A percentile compares a stretch with the other conserved stretches of the same genome.
Conservation (phyloP, 2,888 invertebrate species). For the Mythimna ferrago region DNA sequence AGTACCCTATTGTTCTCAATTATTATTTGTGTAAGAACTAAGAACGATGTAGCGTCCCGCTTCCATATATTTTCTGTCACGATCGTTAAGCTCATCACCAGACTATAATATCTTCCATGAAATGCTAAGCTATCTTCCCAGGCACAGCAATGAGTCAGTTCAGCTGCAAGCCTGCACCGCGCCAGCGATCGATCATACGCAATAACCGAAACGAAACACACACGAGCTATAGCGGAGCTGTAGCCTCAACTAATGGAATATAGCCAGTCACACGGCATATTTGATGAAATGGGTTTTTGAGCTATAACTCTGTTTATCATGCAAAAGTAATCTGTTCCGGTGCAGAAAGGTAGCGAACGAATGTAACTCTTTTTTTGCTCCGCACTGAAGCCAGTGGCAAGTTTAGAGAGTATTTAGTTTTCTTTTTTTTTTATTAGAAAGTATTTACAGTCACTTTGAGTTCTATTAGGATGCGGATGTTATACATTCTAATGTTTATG, state of each 20-base stretch:
- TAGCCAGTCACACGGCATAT: constrained; percentile 29
- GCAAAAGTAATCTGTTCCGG: background rate
- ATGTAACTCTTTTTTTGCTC: background rate
- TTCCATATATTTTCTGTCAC: background rate
- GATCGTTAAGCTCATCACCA: background rate
- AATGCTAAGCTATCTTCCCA: background rate
- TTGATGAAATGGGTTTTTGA: constrained; percentile 22
- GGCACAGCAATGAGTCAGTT: constrained; percentile 38
- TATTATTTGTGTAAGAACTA: background rate
- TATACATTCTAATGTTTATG: too few species aligned
- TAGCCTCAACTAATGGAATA: constrained; percentile 25
- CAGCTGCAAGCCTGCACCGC: constrained; percentile 20
- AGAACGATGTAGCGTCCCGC: background rate
- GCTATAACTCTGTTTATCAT: constrained; percentile 1
- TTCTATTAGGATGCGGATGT: too few species aligned
- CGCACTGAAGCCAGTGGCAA: background rate
- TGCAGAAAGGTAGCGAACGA: background rate
- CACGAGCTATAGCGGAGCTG: constrained; percentile 6
- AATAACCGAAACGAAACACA: constrained; percentile 34
- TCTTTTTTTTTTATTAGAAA: too few species aligned
- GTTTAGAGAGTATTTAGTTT: too few species aligned
- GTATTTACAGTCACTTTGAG: too few species aligned
- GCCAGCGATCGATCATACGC: constrained; percentile 48
- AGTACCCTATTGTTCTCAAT: background rate
- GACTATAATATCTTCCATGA: background rate